Base-by-base conservation (phyloP, 1,140 invertebrate genomes). In the Drosophila rufa region DNA sequence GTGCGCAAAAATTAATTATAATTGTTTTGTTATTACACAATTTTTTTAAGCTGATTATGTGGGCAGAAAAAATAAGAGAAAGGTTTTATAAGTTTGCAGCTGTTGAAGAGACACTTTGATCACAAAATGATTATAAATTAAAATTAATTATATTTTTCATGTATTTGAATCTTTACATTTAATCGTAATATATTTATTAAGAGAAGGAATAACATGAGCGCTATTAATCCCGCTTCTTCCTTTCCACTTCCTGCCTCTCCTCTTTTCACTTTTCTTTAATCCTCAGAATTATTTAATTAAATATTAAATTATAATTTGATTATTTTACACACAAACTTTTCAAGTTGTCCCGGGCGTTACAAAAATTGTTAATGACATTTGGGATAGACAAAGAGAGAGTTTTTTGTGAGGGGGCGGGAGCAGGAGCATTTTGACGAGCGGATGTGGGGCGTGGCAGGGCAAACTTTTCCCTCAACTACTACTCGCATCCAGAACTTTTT, bases 341-440 rank as follows among this genome's bases (percentile, higher is more conserved):
- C 73, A 83, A 89, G 83, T 84, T 83, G 75, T 48, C 46, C 53
- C 43, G 55, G 75, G 83, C 75, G 76, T 80, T 75, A 68, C 79
- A 80, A 76, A 86, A 87, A 87, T 86, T 86, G 80, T 80, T 87
- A 84, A 87, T 87, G 84, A 83, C 84, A 87, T 87, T 89, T 78
- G 56, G 58, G 82, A 33, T 43, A 58, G 45, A 56, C 47, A 36
- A 42, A 46, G 19, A 30, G 19, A 30, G 33, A 27, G 36, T 17
- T 22, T 2, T 19, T 22, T 40, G 53, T 15, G 36, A 36, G 30
- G 38, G 17, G 27, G 57, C 42, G 65, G 1, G 6, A 27, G 27
- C 27, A 27, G 19, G 19, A 40, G 36, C 36, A 15, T 11, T 43
- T 56, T 62, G 65, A 42, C 42, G 22, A 22, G 38, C n/a, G 38